Base-by-base conservation (phyloP, 2,113 vertebrate genomes). In the Nipponia nippon region DNA sequence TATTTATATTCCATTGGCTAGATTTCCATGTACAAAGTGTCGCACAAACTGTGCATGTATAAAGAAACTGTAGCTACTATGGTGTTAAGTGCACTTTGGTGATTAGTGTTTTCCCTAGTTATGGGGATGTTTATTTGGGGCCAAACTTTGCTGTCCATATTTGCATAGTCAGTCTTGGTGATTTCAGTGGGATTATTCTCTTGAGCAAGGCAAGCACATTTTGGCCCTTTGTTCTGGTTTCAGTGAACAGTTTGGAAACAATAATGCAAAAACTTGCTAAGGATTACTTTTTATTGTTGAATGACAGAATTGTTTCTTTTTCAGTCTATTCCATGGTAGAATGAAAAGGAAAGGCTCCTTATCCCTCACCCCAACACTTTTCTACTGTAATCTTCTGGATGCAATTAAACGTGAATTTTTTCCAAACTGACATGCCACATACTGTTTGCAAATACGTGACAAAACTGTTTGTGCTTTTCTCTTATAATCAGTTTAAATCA, bases 21-120 rank as follows among this genome's bases (percentile, higher is more conserved):
- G 95, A 42, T 42, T 97, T 97, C 90, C 87, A 88, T 96, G 96
- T 97, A 95, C 90, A 53, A 87, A 90, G 93, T 92, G 92, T 95
- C 87, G 90, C 98, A 97, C 96, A 90, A 93, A 96, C 94, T 95
- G 95, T 96, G 98, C 98, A 98, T 98, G 98, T 97, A 73, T 97
- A 97, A 97, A 92, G 90, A 94, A 95, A 77, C 89, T 97, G 96
- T 97, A 96, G 97, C 96, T 98, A 95, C 93, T 96, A 96, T 95
- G 96, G 95, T 97, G 96, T 97, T 97, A 97, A 97, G 96, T 98
- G 86, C 97, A 97, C 97, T 95, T 98, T 95, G 96, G 93, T 97
- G 93, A 97, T 97, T 98, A 98, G 76, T 87, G 90, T 97, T 97
- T 83, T 96, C 94, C 95, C 96, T 95, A 52, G 96, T 97, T 98